Percentiles rank a stretch among this genome's conserved stretches.
phyloP scores from a whole-genome alignment of 2,113 vertebrate genomes.

The Canis aureus region DNA sequence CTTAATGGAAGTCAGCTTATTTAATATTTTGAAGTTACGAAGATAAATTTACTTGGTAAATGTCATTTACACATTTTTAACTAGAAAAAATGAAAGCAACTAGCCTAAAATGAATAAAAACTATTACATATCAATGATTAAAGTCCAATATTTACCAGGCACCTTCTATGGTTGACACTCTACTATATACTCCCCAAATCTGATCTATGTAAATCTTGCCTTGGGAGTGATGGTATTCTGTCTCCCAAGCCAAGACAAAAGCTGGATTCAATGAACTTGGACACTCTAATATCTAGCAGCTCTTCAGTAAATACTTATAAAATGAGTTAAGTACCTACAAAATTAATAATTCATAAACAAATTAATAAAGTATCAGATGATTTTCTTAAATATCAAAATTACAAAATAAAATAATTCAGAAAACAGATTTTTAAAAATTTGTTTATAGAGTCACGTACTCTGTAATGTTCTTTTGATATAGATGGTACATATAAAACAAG shows the following conservation, averaged over 20 bases:
- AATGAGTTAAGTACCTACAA: background rate
- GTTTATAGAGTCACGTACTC: background rate
- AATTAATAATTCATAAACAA: background rate
- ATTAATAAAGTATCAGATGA: background rate
- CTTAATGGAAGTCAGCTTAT: background rate
- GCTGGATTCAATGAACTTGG: background rate
- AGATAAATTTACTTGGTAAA: background rate
- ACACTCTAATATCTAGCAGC: background rate
- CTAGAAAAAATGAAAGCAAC: background rate
- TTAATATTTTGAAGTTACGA: background rate
- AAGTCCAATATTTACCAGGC: background rate
- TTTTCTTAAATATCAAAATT: background rate
- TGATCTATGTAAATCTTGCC: background rate
- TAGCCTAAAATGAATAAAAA: background rate
- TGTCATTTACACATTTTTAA: background rate
- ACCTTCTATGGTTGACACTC: background rate
- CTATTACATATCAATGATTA: background rate
- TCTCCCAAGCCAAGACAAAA: background rate
- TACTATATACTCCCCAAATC: background rate
- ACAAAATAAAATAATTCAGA: background rate
- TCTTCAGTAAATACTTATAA: background rate
- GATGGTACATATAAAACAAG: background rate
- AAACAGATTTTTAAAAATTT: background rate
- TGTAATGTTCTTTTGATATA: background rate
- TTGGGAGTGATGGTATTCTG: background rate